phyloP scores from a whole-genome alignment of 2,888 invertebrate genomes.

The Synanthedon myopaeformis region DNA sequence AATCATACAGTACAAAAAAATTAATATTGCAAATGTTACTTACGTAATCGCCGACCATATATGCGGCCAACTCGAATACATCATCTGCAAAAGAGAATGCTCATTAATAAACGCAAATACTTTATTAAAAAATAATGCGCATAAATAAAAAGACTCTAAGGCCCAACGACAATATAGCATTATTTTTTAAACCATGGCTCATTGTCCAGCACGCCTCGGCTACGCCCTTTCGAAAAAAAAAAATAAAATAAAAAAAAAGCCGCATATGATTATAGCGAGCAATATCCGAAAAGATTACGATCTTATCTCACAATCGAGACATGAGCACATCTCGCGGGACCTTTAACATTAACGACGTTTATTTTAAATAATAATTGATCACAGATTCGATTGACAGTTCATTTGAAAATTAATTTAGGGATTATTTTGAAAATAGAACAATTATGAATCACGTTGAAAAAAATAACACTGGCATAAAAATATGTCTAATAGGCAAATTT shows the following conservation, averaged over 20 bases:
- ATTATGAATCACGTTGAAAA: too few relatives aligned
- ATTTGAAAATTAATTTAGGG: too few relatives aligned
- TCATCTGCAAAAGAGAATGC: neutral
- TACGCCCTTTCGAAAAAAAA: constrained; percentile 36
- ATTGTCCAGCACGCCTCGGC: constrained; percentile 47
- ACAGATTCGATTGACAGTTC: neutral
- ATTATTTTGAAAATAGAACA: too few relatives aligned
- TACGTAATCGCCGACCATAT: too few relatives aligned
- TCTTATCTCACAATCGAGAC: constrained; percentile 62
- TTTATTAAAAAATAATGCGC: neutral
- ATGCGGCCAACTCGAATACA: neutral
- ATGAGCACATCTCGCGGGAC: constrained; percentile 42
- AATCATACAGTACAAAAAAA: too few relatives aligned
- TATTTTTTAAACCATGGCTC: constrained; percentile 40
- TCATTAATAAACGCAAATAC: neutral
- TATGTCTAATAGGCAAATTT: too few relatives aligned
- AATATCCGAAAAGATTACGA: constrained; percentile 67
- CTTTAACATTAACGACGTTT: constrained; percentile 35
- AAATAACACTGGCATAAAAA: too few relatives aligned
- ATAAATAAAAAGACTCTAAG: neutral
- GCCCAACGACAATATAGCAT: constrained; percentile 18
- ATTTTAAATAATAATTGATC: constrained; percentile 12
- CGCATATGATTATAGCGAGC: constrained; percentile 68
- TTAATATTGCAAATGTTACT: too few relatives aligned
- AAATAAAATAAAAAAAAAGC: constrained; percentile 38